Conservation (phyloP, 1,140 invertebrate species). For the Rhopalosiphum maidis region DNA sequence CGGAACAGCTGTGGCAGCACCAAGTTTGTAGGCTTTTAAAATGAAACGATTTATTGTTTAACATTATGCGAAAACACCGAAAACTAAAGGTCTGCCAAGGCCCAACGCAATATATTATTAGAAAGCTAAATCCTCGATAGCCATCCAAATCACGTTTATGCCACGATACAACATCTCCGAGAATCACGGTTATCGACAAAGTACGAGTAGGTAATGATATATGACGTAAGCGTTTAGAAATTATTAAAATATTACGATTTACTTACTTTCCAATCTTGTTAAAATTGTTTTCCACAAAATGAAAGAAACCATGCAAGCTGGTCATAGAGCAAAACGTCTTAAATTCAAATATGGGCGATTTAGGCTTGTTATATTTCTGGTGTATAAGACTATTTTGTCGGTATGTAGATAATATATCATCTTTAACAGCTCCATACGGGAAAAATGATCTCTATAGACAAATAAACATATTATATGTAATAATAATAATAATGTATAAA, state of each 20-base stretch:
- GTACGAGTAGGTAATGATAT: too few species aligned
- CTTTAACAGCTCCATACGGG: background rate
- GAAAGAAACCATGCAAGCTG: slow-evolving; percentile 18
- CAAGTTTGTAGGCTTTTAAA: too few species aligned
- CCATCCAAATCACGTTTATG: too few species aligned
- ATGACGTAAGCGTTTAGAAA: background rate
- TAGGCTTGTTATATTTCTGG: background rate
- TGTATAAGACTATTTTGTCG: background rate
- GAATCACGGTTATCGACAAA: too few species aligned
- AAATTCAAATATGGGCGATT: background rate
- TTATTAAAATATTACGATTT: background rate
- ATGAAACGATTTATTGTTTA: too few species aligned
- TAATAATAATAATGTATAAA: background rate
- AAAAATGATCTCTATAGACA: slow-evolving; percentile 18
- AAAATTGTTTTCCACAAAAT: slow-evolving; percentile 33
- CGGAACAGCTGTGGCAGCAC: background rate
- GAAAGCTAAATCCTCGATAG: too few species aligned
- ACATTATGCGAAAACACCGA: too few species aligned
- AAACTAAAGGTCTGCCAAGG: too few species aligned
- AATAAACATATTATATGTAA: background rate
- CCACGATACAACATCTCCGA: too few species aligned
- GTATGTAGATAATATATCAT: background rate
- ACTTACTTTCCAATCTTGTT: slow-evolving; percentile 38
- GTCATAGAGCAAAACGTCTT: slow-evolving; percentile 39
- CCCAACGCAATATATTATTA: too few species aligned